Evolutionary conservation across 2,888 invertebrate genomes (phyloP).

Genomic region (Acrobasis suavella): DNA sequence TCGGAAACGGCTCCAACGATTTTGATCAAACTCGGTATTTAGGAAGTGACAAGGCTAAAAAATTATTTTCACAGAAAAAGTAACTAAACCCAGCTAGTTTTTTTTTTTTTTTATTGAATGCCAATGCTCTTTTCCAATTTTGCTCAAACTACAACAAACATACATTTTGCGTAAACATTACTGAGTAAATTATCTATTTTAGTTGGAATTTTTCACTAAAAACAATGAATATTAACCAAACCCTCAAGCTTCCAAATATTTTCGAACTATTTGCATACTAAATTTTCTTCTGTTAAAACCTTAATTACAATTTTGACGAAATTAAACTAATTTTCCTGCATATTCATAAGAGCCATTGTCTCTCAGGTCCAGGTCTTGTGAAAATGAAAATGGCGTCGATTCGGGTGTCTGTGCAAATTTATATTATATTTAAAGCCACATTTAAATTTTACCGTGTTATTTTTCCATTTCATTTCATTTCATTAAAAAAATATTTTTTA

Average conservation of each 20-base stretch:
- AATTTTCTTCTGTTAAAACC: conserved; percentile 20
- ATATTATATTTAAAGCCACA: no score
- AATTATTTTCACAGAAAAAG: no score
- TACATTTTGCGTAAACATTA: no score
- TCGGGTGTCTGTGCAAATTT: background rate
- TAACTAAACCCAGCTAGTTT: no score
- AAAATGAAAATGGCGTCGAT: background rate
- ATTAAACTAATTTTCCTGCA: conserved; percentile 17
- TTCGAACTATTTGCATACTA: conserved; percentile 24
- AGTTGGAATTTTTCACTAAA: background rate
- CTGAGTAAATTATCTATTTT: background rate
- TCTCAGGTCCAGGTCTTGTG: background rate
- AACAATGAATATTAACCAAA: conserved; percentile 22
- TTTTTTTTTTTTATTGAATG: no score
- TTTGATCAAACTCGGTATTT: no score
- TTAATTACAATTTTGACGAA: conserved; percentile 28
- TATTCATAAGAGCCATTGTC: conserved; percentile 18
- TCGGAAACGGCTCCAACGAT: no score
- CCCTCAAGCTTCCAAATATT: conserved; percentile 4
- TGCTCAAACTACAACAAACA: background rate
- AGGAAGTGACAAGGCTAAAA: no score
- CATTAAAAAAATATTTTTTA: no score
- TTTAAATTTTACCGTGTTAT: no score
- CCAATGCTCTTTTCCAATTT: background rate
- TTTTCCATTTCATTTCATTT: no score